Conservation (phyloP, 2,888 invertebrate species). For the Drosophila recens region DNA sequence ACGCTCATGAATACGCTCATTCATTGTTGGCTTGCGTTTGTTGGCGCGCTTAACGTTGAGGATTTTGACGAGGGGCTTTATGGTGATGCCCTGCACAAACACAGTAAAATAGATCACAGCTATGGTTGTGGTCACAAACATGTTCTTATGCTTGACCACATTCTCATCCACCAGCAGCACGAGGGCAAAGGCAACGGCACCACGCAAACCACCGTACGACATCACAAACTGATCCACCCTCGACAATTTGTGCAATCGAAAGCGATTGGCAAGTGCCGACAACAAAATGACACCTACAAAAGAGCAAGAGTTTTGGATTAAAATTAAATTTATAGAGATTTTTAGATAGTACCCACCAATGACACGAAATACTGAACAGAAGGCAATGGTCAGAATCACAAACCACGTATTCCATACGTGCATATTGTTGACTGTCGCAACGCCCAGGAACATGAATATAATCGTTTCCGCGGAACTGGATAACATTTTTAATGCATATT, state of each 20-base stretch:
- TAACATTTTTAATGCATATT: conserved; percentile 99
- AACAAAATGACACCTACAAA: conserved; percentile 94
- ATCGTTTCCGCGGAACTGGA: conserved; percentile 99
- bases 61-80: conserved; percentile 97
- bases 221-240: conserved; percentile 98
- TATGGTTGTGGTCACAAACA: conserved; percentile 99
- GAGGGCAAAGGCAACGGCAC: conserved; percentile 98
- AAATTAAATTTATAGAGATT: neutral
- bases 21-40: conserved; percentile 96
- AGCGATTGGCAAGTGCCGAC: conserved; percentile 95
- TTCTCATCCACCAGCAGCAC: conserved; percentile 94
- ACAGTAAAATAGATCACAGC: conserved; percentile 99
- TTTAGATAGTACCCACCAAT: conserved; percentile 89
- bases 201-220: conserved; percentile 97
- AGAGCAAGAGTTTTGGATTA: neutral
- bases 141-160: conserved; percentile 94
- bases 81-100: conserved; percentile 99
- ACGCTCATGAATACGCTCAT: conserved; percentile 97
- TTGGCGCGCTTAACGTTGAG: conserved; percentile 96
- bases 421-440: conserved; percentile 96
- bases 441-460: conserved; percentile 99
- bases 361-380: conserved; percentile 96
- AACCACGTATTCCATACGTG: conserved; percentile 99
- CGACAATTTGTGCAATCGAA: conserved; percentile 95
- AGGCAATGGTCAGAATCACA: conserved; percentile 95